Conservation (phyloP, 1,140 invertebrate genomes). For the Gerris buenoi region DNA sequence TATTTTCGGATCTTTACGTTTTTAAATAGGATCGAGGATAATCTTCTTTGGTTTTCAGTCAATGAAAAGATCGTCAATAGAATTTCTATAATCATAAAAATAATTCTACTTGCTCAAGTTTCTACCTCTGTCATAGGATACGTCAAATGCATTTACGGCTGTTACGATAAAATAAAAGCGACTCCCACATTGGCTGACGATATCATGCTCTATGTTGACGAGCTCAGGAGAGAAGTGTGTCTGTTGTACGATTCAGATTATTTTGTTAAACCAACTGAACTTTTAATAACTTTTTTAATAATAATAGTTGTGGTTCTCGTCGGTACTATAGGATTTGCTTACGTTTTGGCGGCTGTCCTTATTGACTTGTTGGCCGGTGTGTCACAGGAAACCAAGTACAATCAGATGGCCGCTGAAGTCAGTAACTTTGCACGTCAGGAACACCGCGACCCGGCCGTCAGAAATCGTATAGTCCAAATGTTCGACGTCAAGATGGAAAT, state of each 20-base stretch:
- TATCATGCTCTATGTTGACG: not conserved
- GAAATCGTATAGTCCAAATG: not conserved
- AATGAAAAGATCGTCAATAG: not conserved
- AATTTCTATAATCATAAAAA: not conserved
- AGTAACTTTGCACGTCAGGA: not conserved
- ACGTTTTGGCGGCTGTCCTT: not conserved
- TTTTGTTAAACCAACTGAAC: not conserved
- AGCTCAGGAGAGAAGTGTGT: not conserved
- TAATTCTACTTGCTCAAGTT: not conserved
- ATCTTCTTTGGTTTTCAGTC: not conserved
- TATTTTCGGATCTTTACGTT: not conserved
- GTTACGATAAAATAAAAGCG: not conserved
- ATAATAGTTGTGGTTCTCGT: not conserved
- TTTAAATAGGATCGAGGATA: not conserved
- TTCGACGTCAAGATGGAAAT: no score
- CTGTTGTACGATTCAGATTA: not conserved
- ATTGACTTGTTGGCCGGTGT: not conserved
- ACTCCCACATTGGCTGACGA: not conserved
- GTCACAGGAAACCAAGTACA: not conserved
- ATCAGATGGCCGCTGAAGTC: not conserved
- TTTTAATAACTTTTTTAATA: not conserved
- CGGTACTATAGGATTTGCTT: not conserved
- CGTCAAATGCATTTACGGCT: not conserved
- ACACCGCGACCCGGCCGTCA: not conserved
- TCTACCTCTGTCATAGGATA: not conserved